These are phyloP conservation scores for Trypoxylus dichotomus DNA, from an alignment of 1,140 invertebrate species.

Conservation along the genomic window DNA sequence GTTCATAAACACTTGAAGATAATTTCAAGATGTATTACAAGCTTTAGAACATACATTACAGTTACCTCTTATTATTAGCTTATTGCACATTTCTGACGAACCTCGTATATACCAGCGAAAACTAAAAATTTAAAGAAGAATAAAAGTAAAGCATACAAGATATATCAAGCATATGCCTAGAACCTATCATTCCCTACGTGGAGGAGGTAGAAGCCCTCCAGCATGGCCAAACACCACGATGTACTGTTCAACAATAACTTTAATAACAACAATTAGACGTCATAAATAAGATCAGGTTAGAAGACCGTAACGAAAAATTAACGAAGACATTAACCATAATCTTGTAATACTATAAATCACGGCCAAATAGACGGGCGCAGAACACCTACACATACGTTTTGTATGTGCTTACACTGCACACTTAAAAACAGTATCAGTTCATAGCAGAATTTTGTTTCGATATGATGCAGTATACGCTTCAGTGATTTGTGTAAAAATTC, in stretches of 20 bases:
- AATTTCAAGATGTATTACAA: too few species aligned
- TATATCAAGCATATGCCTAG: too few species aligned
- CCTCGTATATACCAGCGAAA: background rate
- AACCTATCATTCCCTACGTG: background rate
- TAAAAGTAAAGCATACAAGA: background rate
- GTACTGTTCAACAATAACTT: background rate
- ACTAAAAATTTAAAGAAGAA: background rate
- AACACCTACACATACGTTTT: background rate
- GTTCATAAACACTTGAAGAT: too few species aligned
- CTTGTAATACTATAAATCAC: background rate
- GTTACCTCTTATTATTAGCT: too few species aligned
- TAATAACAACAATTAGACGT: constrained; percentile 25
- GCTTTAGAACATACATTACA: too few species aligned
- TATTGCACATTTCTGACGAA: too few species aligned
- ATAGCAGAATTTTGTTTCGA: background rate
- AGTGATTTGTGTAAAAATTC: background rate
- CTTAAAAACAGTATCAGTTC: too few species aligned
- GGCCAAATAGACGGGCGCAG: background rate
- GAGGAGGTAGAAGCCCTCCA: background rate
- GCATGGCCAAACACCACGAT: background rate
- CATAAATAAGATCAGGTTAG: constrained; percentile 3
- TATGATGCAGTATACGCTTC: background rate
- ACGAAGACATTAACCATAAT: background rate
- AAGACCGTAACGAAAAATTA: constrained; percentile 15
- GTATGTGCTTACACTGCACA: too few species aligned